These are phyloP conservation scores for Halocaridina rubra DNA, from an alignment of 2,888 invertebrate genomes.

Conservation along the genomic window DNA sequence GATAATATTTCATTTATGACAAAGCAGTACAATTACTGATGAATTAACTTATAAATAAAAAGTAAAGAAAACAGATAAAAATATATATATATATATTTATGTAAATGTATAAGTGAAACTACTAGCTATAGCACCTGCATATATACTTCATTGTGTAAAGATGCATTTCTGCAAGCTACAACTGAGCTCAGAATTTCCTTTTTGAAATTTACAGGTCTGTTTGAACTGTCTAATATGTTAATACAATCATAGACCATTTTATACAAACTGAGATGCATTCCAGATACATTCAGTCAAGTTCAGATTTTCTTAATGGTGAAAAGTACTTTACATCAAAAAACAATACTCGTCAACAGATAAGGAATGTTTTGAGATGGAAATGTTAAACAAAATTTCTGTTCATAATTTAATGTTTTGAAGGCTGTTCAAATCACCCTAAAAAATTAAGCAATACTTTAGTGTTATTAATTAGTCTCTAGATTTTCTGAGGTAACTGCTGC, in stretches of 20 bases:
- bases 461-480: not conserved
- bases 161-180: constrained; percentile 26
- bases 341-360: not conserved
- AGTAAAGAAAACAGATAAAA: constrained; percentile 20
- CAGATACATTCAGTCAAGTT: not conserved
- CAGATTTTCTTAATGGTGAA: no score
- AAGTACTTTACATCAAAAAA: no score
- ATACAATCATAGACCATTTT: constrained; percentile 2
- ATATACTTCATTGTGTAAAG: constrained; percentile 11
- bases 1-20: constrained; percentile 35
- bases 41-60: constrained; percentile 48
- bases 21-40: constrained; percentile 50
- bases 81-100: constrained; percentile 43
- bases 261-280: not conserved
- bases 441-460: not conserved
- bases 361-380: not conserved
- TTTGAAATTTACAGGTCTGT: not conserved
- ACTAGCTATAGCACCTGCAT: constrained; percentile 54
- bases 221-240: not conserved
- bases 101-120: no score
- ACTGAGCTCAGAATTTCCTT: not conserved
- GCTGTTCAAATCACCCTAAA: not conserved
- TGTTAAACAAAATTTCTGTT: not conserved
- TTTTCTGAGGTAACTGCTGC: not conserved
- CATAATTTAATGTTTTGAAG: not conserved